Percentiles rank a stretch among this genome's conserved stretches.
These are phyloP conservation scores for Zenarchopterus dispar DNA, from an alignment of 2,797 vertebrate species.

Conservation along the genomic window DNA sequence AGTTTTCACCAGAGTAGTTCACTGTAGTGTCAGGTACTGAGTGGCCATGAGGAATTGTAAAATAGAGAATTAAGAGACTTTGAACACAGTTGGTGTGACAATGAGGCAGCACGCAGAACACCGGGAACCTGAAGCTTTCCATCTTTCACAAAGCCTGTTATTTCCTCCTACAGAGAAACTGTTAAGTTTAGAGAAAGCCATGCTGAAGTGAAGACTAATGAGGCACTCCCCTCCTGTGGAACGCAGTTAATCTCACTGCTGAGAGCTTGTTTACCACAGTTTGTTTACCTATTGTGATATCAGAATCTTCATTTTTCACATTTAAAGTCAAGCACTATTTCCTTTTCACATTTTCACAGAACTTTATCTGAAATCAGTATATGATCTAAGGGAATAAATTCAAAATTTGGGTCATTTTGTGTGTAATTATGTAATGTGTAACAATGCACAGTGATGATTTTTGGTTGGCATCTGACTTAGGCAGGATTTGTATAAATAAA, in stretches of 20 bases:
- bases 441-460: no score
- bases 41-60: no score
- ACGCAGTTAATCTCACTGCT: slow-evolving; percentile 44
- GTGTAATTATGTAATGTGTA: no score
- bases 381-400: no score
- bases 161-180: slow-evolving; percentile 7
- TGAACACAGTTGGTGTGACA: no score
- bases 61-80: no score
- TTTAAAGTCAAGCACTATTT: slow-evolving; percentile 5
- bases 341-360: slow-evolving; percentile 12
- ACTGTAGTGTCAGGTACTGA: no score
- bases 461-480: no score
- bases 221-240: slow-evolving; percentile 45
- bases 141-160: not conserved
- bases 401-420: no score
- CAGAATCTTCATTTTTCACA: slow-evolving; percentile 4
- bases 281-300: slow-evolving; percentile 44
- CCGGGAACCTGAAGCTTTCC: no score
- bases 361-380: not conserved
- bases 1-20: no score
- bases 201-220: slow-evolving; percentile 8
- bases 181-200: slow-evolving; percentile 5
- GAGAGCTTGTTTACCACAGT: slow-evolving; percentile 45
- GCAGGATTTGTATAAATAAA: not conserved
- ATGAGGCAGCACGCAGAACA: no score